Evolutionary conservation across 1,140 invertebrate genomes (phyloP).

Genomic region (Drosophila kepulauana): DNA sequence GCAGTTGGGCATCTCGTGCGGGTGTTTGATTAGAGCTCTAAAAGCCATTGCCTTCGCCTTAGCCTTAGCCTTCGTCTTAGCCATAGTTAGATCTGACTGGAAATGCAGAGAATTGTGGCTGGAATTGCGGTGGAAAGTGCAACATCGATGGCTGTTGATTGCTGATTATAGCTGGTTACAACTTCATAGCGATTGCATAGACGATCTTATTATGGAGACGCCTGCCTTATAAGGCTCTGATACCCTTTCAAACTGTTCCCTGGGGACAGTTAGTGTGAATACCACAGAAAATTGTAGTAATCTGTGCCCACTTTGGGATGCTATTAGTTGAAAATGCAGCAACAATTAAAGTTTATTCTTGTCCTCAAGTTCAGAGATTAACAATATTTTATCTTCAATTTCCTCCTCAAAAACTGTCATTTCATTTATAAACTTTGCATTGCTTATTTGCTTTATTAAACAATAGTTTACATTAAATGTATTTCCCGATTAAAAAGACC

Average conservation of each 20-base stretch:
- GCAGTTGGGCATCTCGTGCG: conserved; percentile 66
- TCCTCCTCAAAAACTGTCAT: background rate
- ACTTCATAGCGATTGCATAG: conserved; percentile 63
- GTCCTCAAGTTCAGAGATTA: too few species aligned
- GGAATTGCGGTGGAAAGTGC: conserved; percentile 49
- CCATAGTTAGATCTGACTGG: conserved; percentile 15
- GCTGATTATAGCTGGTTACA: conserved; percentile 72
- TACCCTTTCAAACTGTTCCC: background rate
- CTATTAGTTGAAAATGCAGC: too few species aligned
- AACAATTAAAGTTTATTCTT: too few species aligned
- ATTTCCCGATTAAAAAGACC: background rate
- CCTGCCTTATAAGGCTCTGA: conserved; percentile 1
- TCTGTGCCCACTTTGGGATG: too few species aligned
- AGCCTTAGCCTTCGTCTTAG: background rate
- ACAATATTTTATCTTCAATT: too few species aligned
- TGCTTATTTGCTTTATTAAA: background rate
- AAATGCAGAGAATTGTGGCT: conserved; percentile 11
- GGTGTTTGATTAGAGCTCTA: conserved; percentile 72
- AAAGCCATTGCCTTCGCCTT: conserved; percentile 9
- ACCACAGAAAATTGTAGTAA: background rate
- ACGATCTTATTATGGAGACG: conserved; percentile 21
- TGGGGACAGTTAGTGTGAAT: background rate
- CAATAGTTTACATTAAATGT: background rate
- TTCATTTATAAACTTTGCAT: too few species aligned
- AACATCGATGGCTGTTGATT: conserved; percentile 65